Evolutionary conservation across 2,888 invertebrate species (phyloP).

Genomic region (Iphiclides podalirius): DNA sequence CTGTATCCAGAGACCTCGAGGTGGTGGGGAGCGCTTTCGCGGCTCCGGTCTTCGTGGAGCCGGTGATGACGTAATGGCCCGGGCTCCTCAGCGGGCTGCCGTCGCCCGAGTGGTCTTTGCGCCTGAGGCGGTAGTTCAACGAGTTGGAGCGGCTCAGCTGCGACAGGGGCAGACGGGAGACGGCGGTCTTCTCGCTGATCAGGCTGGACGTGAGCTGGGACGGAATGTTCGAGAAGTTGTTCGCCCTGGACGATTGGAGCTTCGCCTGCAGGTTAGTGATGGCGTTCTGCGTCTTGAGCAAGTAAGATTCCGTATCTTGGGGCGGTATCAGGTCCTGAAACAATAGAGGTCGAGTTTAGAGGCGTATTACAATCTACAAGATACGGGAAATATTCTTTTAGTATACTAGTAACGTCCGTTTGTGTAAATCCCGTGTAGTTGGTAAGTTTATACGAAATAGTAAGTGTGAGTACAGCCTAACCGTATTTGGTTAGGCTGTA

Average conservation of each 20-base stretch:
- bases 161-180: constrained; percentile 67
- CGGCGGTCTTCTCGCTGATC: constrained; percentile 68
- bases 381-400: too few species aligned
- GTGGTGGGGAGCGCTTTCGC: constrained; percentile 54
- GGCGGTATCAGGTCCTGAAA: constrained; percentile 73
- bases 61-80: constrained; percentile 70
- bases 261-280: constrained; percentile 82
- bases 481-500: too few species aligned
- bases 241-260: constrained; percentile 62
- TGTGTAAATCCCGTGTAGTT: too few species aligned
- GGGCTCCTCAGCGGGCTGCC: constrained; percentile 71
- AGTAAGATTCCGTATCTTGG: constrained; percentile 78
- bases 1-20: constrained; percentile 64
- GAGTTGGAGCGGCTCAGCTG: constrained; percentile 73
- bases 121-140: constrained; percentile 66
- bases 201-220: constrained; percentile 64
- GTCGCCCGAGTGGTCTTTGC: constrained; percentile 60
- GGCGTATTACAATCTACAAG: too few species aligned
- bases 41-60: constrained; percentile 60
- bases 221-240: constrained; percentile 52
- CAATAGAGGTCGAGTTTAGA: constrained; percentile 33
- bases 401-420: too few species aligned
- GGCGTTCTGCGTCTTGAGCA: constrained; percentile 81
- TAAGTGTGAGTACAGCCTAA: too few species aligned
- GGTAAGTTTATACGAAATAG: too few species aligned